Evolutionary conservation across 2,113 vertebrate species (phyloP).

Genomic region (Mungos mungo): DNA sequence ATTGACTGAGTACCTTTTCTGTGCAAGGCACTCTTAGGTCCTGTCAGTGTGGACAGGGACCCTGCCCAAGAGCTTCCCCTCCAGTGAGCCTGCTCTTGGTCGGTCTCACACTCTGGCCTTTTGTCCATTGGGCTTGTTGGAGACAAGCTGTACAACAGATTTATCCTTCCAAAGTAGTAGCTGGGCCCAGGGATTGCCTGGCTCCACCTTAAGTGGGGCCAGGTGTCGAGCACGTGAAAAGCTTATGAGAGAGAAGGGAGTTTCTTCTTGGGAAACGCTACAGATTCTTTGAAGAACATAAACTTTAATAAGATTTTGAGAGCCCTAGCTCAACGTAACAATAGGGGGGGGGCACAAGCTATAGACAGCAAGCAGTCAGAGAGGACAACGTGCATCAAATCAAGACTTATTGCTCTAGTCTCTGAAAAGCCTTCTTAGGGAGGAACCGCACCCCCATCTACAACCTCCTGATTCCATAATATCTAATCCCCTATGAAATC

Average conservation of each 20-base stretch:
- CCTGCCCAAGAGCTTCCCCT: not conserved
- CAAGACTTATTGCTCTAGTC: not conserved
- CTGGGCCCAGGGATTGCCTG: not conserved
- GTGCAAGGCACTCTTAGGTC: not conserved
- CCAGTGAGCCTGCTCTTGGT: not conserved
- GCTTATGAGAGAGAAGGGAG: not conserved
- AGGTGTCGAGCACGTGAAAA: not conserved
- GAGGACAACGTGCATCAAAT: not conserved
- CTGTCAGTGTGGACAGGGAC: not conserved
- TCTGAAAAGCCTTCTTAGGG: not conserved
- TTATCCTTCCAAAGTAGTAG: not conserved
- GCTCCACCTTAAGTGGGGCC: not conserved
- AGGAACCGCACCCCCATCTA: not conserved
- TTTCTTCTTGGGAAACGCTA: slow-evolving; percentile 14
- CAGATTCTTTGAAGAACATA: not conserved
- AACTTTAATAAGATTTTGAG: slow-evolving; percentile 1
- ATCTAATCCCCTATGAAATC: not conserved
- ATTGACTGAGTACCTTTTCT: not conserved
- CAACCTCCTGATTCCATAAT: not conserved
- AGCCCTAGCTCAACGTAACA: not conserved
- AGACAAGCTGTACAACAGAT: not conserved
- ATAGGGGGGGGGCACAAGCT: not conserved
- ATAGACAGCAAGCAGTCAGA: not conserved
- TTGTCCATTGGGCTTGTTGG: not conserved
- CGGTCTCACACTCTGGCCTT: not conserved